These are phyloP conservation scores for Drosophila greeni DNA, from an alignment of 2,888 invertebrate species.

Conservation along the genomic window DNA sequence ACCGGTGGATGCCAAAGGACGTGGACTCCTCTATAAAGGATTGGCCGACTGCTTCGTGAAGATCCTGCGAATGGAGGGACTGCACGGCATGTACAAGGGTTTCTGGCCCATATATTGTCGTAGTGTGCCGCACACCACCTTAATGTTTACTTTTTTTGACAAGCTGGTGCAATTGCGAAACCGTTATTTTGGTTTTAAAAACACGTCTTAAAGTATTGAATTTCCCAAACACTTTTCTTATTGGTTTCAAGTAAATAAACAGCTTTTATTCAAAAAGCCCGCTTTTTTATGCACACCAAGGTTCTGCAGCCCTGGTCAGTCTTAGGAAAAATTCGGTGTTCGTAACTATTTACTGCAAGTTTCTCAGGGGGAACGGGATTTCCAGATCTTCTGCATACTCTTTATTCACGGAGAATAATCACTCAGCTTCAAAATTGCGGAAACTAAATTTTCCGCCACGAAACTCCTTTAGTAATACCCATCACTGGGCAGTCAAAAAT, in stretches of 20 bases:
- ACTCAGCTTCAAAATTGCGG: too few species aligned
- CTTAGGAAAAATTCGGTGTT: too few species aligned
- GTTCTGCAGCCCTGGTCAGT: background rate
- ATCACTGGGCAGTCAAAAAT: background rate
- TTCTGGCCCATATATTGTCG: slow-evolving; percentile 91
- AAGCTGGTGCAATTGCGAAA: slow-evolving; percentile 3
- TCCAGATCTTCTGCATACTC: background rate
- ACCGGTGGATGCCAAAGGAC: slow-evolving; percentile 83
- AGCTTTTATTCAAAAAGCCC: background rate
- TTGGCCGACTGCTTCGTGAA: slow-evolving; percentile 88
- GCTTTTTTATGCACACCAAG: too few species aligned
- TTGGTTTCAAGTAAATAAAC: background rate
- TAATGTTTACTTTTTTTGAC: slow-evolving; percentile 61
- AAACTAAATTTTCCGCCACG: background rate
- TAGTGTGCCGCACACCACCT: slow-evolving; percentile 94
- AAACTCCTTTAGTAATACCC: background rate
- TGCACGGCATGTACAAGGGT: slow-evolving; percentile 92
- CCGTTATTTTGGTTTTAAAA: background rate
- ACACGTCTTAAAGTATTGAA: background rate
- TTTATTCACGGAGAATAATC: too few species aligned
- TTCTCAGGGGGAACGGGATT: background rate
- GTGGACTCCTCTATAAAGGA: slow-evolving; percentile 85
- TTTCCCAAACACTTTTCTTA: background rate
- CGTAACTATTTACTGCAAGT: background rate
- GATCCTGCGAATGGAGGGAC: slow-evolving; percentile 86